Base-by-base conservation (phyloP, 1,140 invertebrate genomes). In the Mamestra configurata region DNA sequence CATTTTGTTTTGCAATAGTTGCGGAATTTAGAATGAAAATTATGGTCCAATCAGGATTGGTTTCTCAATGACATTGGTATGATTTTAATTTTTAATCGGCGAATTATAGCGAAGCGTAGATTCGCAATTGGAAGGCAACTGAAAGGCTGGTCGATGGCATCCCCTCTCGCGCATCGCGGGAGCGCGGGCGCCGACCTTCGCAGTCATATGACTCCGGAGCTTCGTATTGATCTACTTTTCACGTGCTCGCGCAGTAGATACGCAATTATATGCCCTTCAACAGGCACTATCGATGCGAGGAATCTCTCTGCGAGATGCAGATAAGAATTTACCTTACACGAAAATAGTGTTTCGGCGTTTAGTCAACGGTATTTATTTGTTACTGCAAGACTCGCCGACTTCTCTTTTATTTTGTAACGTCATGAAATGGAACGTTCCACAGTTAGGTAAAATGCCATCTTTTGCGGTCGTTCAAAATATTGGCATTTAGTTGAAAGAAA, bases 161-260 rank as follows among this genome's bases (percentile, higher is more conserved):
- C 76, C 80, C 72, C 79, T 35, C 59, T 55, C 46, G 22, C 18
- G 13, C 31, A 40, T 46, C 35, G 35, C 53, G 71, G 53, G 35
- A 59, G 53, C 35, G 51, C 51, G 57, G 35, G n/a, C 72, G 18
- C 20, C 72, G 70, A 20, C 80, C 80, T 75, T 78, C 80, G 71
- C 59, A 82, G 80, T 82, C 80, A 79, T 64, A 82, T 82, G 80
- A 82, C 71, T 79, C 11, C 80, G 79, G 49, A 81, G 73, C 79
- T 81, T 77, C 72, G 73, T 73, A 77, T 72, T 79, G 80, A 82
- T 82, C 80, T 72, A 82, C 77, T 75, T 82, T 82, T 71, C 76
- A 79, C 61, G 66, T 70, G 75, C 76, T 8, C 46, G 55, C 46
- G 55, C 71, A 75, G 49, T 1, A 49, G 51, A 49, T 82, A 61